Evolutionary conservation across 1,140 invertebrate species (phyloP).

Genomic region (Trichonephila clavipes): DNA sequence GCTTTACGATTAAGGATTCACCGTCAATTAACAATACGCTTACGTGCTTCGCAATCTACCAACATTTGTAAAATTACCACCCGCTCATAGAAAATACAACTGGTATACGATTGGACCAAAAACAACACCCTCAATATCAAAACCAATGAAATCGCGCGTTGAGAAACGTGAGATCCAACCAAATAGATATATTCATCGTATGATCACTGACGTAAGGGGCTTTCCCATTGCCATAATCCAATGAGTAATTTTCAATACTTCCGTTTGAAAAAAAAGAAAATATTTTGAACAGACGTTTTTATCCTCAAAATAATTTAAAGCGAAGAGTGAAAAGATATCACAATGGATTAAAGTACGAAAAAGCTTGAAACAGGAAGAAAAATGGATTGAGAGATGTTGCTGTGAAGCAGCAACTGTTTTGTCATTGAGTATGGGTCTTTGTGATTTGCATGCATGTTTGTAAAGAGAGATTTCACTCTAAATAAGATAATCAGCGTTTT

Average conservation of each 20-base stretch:
- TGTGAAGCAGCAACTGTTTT: too few species aligned
- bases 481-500: too few species aligned
- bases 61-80: constrained; percentile 41
- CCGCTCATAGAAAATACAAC: background rate
- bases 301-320: too few species aligned
- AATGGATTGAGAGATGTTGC: too few species aligned
- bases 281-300: too few species aligned
- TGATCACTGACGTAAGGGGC: constrained; percentile 11
- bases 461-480: too few species aligned
- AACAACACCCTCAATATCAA: background rate
- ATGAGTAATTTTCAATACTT: background rate
- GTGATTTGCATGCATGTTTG: too few species aligned
- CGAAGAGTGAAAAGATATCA: too few species aligned
- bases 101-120: constrained; percentile 17
- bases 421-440: too few species aligned
- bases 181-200: constrained; percentile 37
- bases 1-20: background rate
- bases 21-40: background rate
- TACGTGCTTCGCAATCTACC: background rate
- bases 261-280: too few species aligned
- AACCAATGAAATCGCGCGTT: constrained; percentile 16
- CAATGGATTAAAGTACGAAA: too few species aligned
- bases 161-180: constrained; percentile 6
- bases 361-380: too few species aligned
- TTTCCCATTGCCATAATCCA: background rate